Conservation (phyloP, 2,797 vertebrate species). For the Gobio occitaniae region DNA sequence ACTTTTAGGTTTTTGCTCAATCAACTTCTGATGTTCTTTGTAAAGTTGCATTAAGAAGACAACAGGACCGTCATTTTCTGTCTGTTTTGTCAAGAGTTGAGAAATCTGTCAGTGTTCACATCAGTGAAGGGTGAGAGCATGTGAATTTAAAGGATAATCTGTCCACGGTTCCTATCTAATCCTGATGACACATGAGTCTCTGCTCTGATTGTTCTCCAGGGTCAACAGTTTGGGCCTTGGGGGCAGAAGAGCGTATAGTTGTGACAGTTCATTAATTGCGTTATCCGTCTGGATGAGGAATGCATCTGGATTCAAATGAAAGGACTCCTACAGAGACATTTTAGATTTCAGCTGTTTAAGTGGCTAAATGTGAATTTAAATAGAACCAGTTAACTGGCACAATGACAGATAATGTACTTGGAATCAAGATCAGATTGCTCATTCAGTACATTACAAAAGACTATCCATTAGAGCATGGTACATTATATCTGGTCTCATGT, state of each 20-base stretch:
- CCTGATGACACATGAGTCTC: background rate
- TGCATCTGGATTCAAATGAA: slow-evolving; percentile 17
- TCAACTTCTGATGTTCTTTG: background rate
- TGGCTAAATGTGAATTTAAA: slow-evolving; percentile 9
- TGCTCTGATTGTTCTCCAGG: slow-evolving; percentile 1
- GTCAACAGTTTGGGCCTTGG: background rate
- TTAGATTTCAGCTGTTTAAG: background rate
- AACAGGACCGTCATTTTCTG: background rate
- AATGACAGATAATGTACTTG: background rate
- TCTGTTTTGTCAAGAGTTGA: background rate
- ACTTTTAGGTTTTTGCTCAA: background rate
- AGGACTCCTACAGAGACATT: background rate
- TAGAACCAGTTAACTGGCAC: background rate
- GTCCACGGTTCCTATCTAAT: slow-evolving; percentile 5
- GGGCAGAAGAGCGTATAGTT: background rate
- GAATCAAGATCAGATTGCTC: background rate
- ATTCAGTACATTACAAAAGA: slow-evolving; percentile 2
- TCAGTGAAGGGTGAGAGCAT: background rate
- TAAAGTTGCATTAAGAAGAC: slow-evolving; percentile 6
- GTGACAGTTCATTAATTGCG: background rate
- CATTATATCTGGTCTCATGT: background rate
- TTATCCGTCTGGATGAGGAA: background rate
- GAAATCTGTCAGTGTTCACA: slow-evolving; percentile 3
- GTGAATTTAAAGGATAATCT: slow-evolving; percentile 14
- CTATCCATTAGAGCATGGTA: background rate